Conservation (phyloP, 2,888 invertebrate species). For the Bedellia somnulentella region DNA sequence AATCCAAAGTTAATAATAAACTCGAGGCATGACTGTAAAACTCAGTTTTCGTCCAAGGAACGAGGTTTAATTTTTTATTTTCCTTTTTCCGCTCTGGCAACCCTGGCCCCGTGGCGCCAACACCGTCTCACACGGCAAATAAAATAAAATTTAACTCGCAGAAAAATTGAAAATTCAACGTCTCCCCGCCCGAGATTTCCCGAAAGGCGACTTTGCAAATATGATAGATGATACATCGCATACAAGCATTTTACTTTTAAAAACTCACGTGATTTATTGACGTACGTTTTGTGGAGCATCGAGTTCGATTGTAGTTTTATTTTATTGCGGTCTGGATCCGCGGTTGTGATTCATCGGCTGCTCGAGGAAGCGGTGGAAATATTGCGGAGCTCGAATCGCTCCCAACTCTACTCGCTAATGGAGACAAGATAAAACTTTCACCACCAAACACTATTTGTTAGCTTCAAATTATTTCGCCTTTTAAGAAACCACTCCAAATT, state of each 20-base stretch:
- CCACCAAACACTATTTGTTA: too few relatives aligned
- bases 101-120: constrained; percentile 13
- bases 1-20: too few relatives aligned
- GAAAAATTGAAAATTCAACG: constrained; percentile 33
- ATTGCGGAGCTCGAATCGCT: too few relatives aligned
- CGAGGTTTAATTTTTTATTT: constrained; percentile 1
- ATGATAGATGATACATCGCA: constrained; percentile 21
- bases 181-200: constrained; percentile 18
- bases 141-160: constrained; percentile 17
- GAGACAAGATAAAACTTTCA: too few relatives aligned
- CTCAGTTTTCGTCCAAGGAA: background rate
- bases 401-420: too few relatives aligned
- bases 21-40: too few relatives aligned
- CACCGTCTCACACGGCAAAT: constrained; percentile 16
- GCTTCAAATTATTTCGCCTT: too few relatives aligned
- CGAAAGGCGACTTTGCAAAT: constrained; percentile 21
- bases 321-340: too few relatives aligned
- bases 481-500: too few relatives aligned
- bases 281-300: background rate
- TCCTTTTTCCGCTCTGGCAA: constrained; percentile 6
- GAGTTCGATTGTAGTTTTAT: too few relatives aligned
- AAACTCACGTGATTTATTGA: constrained; percentile 5
- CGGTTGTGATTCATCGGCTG: too few relatives aligned
- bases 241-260: constrained; percentile 1
- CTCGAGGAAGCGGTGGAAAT: too few relatives aligned